A percentile compares a stretch with the other conserved stretches of the same genome.
These are phyloP conservation scores for Helleia helle DNA, from an alignment of 2,888 invertebrate genomes.

Conservation along the genomic window DNA sequence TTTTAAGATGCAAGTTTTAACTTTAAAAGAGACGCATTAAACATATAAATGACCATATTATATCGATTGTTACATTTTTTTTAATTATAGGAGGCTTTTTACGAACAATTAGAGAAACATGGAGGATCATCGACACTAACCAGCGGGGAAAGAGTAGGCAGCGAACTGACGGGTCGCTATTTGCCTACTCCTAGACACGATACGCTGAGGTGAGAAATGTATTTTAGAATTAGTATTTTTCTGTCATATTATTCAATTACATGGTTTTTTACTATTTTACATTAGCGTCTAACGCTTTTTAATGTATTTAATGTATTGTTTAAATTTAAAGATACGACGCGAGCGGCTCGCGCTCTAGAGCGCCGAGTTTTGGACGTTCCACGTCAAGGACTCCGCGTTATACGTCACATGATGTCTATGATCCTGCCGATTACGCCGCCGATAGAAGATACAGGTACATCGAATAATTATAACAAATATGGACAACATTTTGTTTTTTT, in stretches of 20 bases:
- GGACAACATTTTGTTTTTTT: too few relatives aligned
- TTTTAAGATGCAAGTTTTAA: too few relatives aligned
- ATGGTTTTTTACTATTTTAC: background rate
- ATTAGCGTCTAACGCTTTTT: too few relatives aligned
- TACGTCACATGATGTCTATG: constrained; percentile 56
- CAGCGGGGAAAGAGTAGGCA: constrained; percentile 56
- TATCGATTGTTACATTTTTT: constrained; percentile 6
- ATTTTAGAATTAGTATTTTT: too few relatives aligned
- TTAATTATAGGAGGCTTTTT: constrained; percentile 86
- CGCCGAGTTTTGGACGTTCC: constrained; percentile 54
- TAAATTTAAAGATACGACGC: constrained; percentile 39
- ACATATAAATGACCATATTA: too few relatives aligned
- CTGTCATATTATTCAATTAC: too few relatives aligned
- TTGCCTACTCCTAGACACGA: constrained; percentile 51
- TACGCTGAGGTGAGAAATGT: constrained; percentile 30
- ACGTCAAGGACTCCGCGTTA: constrained; percentile 57
- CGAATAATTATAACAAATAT: too few relatives aligned
- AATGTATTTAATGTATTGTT: background rate
- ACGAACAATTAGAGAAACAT: constrained; percentile 91
- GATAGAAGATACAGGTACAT: constrained; percentile 68
- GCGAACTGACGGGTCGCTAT: constrained; percentile 47
- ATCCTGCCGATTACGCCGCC: constrained; percentile 61
- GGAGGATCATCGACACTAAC: constrained; percentile 72
- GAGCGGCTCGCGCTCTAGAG: constrained; percentile 63
- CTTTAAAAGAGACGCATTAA: too few relatives aligned